Conservation (phyloP, 2,888 invertebrate species). For the Graphium colonna region DNA sequence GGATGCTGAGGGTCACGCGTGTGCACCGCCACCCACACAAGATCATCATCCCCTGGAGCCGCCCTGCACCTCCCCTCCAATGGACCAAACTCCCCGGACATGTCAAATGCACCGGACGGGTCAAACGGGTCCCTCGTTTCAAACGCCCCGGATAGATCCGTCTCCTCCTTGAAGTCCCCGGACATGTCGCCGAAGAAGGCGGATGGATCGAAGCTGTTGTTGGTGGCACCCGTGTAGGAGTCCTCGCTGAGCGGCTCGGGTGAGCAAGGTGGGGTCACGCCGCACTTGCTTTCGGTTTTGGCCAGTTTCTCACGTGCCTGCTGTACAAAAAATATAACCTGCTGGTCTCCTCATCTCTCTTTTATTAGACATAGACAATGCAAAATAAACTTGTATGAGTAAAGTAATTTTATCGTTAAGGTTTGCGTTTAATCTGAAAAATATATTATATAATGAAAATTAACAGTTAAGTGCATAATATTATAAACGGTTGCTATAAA, state of each 20-base stretch:
- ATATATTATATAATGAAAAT: no score
- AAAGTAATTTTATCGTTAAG: no score
- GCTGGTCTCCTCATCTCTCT: not conserved
- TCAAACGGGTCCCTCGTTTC: not conserved
- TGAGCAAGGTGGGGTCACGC: conserved; percentile 78
- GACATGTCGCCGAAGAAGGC: not conserved
- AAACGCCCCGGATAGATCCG: no score
- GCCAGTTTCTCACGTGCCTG: conserved; percentile 21
- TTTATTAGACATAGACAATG: no score
- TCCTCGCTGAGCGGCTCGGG: conserved; percentile 12
- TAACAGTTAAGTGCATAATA: not conserved
- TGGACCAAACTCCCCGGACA: not conserved
- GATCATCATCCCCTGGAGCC: conserved; percentile 78
- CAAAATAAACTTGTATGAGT: no score
- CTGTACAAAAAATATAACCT: conserved; percentile 4
- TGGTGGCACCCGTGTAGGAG: not conserved
- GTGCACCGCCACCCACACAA: conserved; percentile 86
- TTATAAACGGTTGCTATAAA: not conserved
- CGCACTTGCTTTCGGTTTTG: conserved; percentile 59
- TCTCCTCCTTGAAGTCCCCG: not conserved
- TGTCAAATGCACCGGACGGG: conserved; percentile 11
- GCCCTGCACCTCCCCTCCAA: not conserved
- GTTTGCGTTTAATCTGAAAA: no score
- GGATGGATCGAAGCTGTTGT: not conserved
- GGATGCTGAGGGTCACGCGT: conserved; percentile 84